Conservation (phyloP, 2,113 vertebrate genomes). For the Paramisgurnus dabryanus region DNA sequence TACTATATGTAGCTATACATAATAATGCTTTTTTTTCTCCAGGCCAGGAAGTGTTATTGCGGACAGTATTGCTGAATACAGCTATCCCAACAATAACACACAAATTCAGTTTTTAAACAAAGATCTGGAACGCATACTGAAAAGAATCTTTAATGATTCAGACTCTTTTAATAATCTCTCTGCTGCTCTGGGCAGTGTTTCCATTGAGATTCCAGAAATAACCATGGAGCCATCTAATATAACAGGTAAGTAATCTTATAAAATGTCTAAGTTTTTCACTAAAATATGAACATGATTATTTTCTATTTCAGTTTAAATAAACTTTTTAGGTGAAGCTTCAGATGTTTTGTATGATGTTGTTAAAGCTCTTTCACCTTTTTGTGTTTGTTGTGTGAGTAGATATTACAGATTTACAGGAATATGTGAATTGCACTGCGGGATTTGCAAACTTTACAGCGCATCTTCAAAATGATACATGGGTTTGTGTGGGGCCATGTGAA, state of each 20-base stretch:
- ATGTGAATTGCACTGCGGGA: constrained; percentile 52
- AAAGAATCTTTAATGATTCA: constrained; percentile 54
- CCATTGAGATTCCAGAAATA: constrained; percentile 36
- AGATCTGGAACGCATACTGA: constrained; percentile 47
- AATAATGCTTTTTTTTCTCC: constrained; percentile 2
- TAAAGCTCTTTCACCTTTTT: not conserved
- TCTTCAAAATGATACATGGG: constrained; percentile 59
- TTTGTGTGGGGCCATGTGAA: constrained; percentile 65
- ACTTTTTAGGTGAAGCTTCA: not conserved
- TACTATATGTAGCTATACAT: no score
- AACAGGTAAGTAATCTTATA: constrained; percentile 57
- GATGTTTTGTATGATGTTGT: not conserved
- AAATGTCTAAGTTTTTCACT: no score
- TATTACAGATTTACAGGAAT: constrained; percentile 59
- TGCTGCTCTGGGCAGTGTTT: constrained; percentile 54
- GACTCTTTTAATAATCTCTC: constrained; percentile 57
- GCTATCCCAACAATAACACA: constrained; percentile 66
- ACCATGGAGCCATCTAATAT: constrained; percentile 45
- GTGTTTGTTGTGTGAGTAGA: constrained; percentile 52
- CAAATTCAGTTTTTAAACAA: constrained; percentile 70
- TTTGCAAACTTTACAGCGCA: constrained; percentile 62
- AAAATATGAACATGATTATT: no score
- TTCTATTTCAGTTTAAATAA: not conserved
- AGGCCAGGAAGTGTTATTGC: constrained; percentile 63
- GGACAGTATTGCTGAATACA: constrained; percentile 60